phyloP scores from a whole-genome alignment of 2,797 vertebrate genomes.

The Sarcoramphus papa region DNA sequence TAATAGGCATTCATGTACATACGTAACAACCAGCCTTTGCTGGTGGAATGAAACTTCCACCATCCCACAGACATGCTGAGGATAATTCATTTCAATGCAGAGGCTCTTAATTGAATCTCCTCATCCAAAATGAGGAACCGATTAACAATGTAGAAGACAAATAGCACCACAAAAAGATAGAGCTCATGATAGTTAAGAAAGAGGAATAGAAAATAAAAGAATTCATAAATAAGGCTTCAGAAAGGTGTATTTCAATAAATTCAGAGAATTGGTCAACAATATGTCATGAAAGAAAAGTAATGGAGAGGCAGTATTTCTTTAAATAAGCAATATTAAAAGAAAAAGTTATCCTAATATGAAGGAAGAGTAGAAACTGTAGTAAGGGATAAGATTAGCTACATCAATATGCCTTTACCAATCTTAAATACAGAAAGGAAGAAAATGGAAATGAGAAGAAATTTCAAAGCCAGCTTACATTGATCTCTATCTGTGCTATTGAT shows the following conservation, averaged over 20 bases:
- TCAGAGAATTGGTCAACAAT: background rate
- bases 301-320: background rate
- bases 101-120: background rate
- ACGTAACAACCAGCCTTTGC: background rate
- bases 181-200: background rate
- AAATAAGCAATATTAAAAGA: background rate
- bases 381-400: background rate
- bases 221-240: background rate
- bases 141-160: slow-evolving; percentile 19
- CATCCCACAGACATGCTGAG: background rate
- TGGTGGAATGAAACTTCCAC: background rate
- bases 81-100: background rate
- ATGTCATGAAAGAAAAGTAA: background rate
- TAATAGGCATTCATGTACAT: background rate
- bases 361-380: background rate
- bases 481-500: background rate
- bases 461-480: background rate
- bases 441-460: background rate
- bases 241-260: background rate
- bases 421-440: background rate
- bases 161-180: background rate
- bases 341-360: background rate
- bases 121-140: background rate
- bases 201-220: background rate
- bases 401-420: background rate